These are phyloP conservation scores for Hippocampus kuda DNA, from an alignment of 2,797 vertebrate species.

Conservation along the genomic window DNA sequence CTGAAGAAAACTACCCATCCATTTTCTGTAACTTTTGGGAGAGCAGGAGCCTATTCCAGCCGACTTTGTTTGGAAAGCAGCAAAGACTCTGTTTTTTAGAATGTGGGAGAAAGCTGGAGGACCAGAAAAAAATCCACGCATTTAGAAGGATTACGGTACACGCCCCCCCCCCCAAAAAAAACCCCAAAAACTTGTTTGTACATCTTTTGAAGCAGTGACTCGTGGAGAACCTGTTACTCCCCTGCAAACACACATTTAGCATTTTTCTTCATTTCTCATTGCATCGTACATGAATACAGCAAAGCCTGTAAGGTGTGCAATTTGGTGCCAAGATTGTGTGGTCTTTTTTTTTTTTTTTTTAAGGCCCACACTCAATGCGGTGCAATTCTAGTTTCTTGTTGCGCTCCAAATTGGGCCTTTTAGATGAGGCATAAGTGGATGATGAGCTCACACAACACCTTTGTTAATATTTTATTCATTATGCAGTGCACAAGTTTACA, in stretches of 20 bases:
- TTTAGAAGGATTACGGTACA: too few relatives aligned
- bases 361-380: not conserved
- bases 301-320: not conserved
- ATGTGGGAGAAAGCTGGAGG: too few relatives aligned
- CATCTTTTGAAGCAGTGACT: too few relatives aligned
- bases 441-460: slow-evolving; percentile 24
- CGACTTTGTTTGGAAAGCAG: too few relatives aligned
- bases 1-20: not conserved
- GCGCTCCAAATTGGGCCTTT: slow-evolving; percentile 36
- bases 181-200: too few relatives aligned
- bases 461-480: slow-evolving; percentile 41
- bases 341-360: not conserved
- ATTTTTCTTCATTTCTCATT: not conserved
- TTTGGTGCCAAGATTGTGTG: not conserved
- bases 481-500: slow-evolving; percentile 14
- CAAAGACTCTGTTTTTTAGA: too few relatives aligned
- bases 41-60: too few relatives aligned
- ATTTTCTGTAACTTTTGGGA: not conserved
- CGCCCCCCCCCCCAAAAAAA: too few relatives aligned
- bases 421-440: slow-evolving; percentile 22
- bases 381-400: slow-evolving; percentile 17
- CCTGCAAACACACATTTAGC: not conserved
- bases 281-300: not conserved
- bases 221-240: too few relatives aligned
- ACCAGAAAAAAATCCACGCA: too few relatives aligned